Base-by-base conservation (phyloP, 2,113 vertebrate genomes). In the Nothocercus julius region DNA sequence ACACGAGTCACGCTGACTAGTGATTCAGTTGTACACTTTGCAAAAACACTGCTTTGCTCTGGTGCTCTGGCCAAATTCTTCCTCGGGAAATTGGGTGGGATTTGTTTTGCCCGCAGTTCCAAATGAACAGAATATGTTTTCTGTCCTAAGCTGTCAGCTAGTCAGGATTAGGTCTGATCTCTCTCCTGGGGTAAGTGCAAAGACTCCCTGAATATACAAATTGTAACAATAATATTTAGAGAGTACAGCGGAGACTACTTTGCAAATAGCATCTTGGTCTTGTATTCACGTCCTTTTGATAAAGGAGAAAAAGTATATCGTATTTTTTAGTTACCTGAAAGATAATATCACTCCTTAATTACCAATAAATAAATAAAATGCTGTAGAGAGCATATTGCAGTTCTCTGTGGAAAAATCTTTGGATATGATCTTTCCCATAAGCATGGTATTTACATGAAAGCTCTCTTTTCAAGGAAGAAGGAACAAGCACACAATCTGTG, bases 31-130 rank as follows among this genome's bases (percentile, higher is more conserved):
- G 88, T 83, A 81, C 0, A 2, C 59, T 93, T 79, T 82, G 83
- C 53, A 82, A 62, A 82, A 64, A 62, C 51, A 9, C 27, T 84
- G 6, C 12, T 82, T 28, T 80, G 15, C 82, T 89, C 66, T 88
- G 64, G 78, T 88, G n/a, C 93, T 42, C 58, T 82, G 69, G 88
- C 77, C 94, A 87, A 89, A 87, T 87, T 88, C 38, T 78, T 79
- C 81, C 49, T 40, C 78, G 73, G 68, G 88, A 95, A 92, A 72
- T 38, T 83, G 70, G 58, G 88, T 75, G 62, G 44, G 58, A 61
- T 93, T 34, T 8, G 5, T 84, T 92, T 82, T 27, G 34, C 45
- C 54, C 84, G 32, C 1, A 15, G 22, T 78, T 94, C 64, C 80
- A 95, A 78, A 93, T 79, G 64, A 68, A 24, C 8, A 19, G 25